Conservation (phyloP, 2,113 vertebrate species). For the Ailurus styani region DNA sequence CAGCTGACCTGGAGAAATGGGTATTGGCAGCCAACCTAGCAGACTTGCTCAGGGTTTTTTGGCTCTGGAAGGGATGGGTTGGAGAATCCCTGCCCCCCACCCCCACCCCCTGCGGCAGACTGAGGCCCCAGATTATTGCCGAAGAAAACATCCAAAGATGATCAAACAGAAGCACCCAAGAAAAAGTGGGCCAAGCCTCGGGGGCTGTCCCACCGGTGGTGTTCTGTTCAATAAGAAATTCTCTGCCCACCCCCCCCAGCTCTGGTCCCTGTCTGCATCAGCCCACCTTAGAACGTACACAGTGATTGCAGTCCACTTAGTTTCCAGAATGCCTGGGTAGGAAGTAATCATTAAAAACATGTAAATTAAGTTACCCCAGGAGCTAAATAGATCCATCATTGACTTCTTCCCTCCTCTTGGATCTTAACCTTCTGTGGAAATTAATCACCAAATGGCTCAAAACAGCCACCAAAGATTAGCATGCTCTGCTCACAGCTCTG, state of each 20-base stretch:
- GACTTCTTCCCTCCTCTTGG: constrained; percentile 76
- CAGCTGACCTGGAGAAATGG: background rate
- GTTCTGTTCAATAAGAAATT: fast-evolving
- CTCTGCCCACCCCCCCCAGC: background rate
- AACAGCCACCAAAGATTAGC: constrained; percentile 38
- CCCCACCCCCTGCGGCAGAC: background rate
- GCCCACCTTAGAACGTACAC: constrained; percentile 51
- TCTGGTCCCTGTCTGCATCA: constrained; percentile 35
- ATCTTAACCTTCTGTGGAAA: constrained; percentile 79
- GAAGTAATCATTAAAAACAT: constrained; percentile 82
- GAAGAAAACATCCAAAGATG: fast-evolving
- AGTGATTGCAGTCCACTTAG: constrained; percentile 69
- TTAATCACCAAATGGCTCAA: constrained; percentile 74
- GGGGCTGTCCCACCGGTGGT: fast-evolving
- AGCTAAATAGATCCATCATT: constrained; percentile 81
- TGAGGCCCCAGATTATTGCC: fast-evolving
- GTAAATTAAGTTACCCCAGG: constrained; percentile 81
- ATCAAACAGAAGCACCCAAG: fast-evolving
- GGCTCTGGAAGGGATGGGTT: background rate
- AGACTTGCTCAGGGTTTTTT: background rate
- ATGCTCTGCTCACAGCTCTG: background rate
- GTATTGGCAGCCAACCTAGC: fast-evolving
- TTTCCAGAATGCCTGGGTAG: constrained; percentile 70
- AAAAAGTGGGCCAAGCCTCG: fast-evolving
- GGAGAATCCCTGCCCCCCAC: too few relatives aligned